phyloP scores from a whole-genome alignment of 2,797 vertebrate species.

The Eurystomus glaucurus region DNA sequence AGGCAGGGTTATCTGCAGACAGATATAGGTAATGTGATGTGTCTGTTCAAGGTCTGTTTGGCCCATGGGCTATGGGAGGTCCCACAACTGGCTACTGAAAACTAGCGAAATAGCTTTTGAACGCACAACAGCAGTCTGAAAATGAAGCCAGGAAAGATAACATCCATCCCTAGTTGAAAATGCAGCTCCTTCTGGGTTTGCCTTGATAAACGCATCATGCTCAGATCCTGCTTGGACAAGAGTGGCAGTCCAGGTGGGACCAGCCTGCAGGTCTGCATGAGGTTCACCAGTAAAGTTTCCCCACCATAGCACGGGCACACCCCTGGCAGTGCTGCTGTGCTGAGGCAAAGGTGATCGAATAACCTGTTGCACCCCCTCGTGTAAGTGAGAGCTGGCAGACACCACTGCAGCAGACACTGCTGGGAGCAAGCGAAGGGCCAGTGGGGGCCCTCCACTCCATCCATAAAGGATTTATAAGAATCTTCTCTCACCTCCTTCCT shows the following conservation, averaged over 20 bases:
- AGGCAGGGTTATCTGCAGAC: background rate
- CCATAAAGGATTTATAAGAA: background rate
- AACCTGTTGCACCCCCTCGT: accelerated
- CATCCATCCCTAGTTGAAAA: background rate
- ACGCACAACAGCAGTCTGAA: background rate
- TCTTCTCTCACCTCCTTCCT: background rate
- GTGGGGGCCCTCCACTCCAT: accelerated
- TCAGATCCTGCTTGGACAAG: background rate
- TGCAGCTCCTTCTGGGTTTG: background rate
- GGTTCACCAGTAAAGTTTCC: background rate
- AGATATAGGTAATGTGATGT: background rate
- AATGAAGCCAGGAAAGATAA: background rate
- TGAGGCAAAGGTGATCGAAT: background rate
- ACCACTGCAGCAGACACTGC: background rate
- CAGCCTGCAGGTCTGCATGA: background rate
- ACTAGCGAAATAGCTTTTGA: background rate
- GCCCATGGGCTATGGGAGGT: background rate
- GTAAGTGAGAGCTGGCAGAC: background rate
- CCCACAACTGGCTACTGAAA: background rate
- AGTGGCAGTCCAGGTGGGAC: background rate
- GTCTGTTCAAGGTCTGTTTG: background rate
- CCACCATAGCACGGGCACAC: background rate
- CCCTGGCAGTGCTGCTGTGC: background rate
- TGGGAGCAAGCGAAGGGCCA: background rate
- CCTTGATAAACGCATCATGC: background rate